Conservation (phyloP, 1,140 invertebrate genomes). For the Trichonephila inaurata region DNA sequence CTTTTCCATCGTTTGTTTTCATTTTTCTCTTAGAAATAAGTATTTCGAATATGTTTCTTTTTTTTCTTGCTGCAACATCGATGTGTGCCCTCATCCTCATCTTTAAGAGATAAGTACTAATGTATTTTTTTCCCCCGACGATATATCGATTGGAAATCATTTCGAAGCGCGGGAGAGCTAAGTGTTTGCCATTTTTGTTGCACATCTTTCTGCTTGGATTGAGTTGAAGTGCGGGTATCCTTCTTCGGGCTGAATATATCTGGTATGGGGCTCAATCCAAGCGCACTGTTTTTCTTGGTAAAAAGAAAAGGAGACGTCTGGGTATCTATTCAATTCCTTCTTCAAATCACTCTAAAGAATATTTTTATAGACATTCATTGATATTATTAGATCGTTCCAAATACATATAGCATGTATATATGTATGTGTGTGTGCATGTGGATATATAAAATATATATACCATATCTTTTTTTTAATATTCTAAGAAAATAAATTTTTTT, state of each 20-base stretch:
- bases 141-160: slow-evolving; percentile 40
- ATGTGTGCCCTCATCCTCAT: neutral
- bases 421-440: neutral
- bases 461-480: neutral
- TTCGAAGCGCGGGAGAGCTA: neutral
- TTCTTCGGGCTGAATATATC: slow-evolving; percentile 35
- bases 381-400: neutral
- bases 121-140: slow-evolving; percentile 10
- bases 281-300: slow-evolving; percentile 14
- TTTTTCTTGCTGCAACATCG: neutral
- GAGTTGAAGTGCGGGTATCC: slow-evolving; percentile 63
- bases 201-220: slow-evolving; percentile 49
- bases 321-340: slow-evolving; percentile 9
- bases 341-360: slow-evolving; percentile 48
- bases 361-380: slow-evolving; percentile 39
- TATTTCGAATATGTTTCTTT: slow-evolving; percentile 4
- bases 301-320: neutral
- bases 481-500: neutral
- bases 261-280: slow-evolving; percentile 30
- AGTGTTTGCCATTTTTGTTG: slow-evolving; percentile 61
- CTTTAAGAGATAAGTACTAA: slow-evolving; percentile 13
- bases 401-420: no score
- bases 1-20: neutral
- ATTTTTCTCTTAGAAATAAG: neutral
- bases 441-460: neutral